Base-by-base conservation (phyloP, 1,140 invertebrate genomes). In the Drosophila truncata region DNA sequence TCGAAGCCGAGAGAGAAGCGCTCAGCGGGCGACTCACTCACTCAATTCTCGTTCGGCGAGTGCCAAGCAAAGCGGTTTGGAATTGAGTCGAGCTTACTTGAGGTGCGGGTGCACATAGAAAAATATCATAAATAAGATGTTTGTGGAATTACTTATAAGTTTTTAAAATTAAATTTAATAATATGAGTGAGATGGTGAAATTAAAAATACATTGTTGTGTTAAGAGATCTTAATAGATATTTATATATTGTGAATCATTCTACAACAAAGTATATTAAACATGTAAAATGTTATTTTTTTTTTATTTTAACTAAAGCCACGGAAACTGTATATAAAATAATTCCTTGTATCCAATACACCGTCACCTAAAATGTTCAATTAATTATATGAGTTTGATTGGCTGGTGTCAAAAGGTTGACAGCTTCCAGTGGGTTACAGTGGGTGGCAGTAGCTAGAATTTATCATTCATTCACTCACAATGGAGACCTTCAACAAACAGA, bases 21-120 rank as follows among this genome's bases (percentile, higher is more conserved):
- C 46, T 44, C 35, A 66, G 23, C 31, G 37, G 42, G 13, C 16
- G 20, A 42, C 11, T 41, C 44, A 59, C 11, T 31, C 27, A 55
- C 74, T 77, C 63, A 60, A 55, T 77, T 55, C 63, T 77, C 74
- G 73, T 77, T 69, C 20, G 41, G 42, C 35, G 23, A 55, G 27
- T n/a, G 63, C 23, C 37, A 37, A 42, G n/a, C 23, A 14, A 70
- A 67, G 66, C 23, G 23, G 63, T 37, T 66, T 46, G 14, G 47
- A 41, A 35, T 44, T 31, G 37, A 66, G 37, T 44, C 1, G 29
- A 70, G 29, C 29, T 64, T 14, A 25, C 16, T 44, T 62, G 25
- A 29, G 31, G 20, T 8, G 41, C 41, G n/a, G 16, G 46, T 49
- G 44, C 33, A 67, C 60, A 18, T 20, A 7, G 20, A 25, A 42